Evolutionary conservation across 2,888 invertebrate genomes (phyloP), one percentile per base, ranked within the genome.

Genomic region (Nudaria mundana): DNA sequence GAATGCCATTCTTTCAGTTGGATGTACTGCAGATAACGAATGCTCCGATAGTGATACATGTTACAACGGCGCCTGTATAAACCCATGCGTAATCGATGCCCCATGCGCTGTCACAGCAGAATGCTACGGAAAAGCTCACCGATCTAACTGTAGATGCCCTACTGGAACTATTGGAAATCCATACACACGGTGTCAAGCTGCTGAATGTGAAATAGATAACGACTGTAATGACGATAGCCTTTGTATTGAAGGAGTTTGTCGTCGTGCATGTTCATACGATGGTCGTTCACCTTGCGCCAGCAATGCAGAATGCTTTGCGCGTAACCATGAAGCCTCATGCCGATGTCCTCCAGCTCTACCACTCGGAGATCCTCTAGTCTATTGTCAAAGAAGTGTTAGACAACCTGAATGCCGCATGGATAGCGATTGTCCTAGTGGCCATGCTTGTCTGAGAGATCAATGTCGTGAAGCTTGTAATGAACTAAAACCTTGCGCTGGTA

Each of bases 31-130:
- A 13, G 95, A 97, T 71, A 91, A 91, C 26, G 96, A 97, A 73
- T 97, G 97, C 68, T 82, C 91, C n/a, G 91, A 93, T 51, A 93
- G 93, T 42, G 93, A 95, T 62, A 94, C 94, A 48, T 97, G 97
- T 70, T 93, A 94, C 74, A 95, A 95, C 66, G 92, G 93, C 1
- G 94, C 94, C 63, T 97, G 96, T 67, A 87, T 96, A 6, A 94
- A 93, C 68, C 95, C 96, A 14, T 97, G 97, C 66, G 84, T 94
- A 10, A 74, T 95, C 13, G 92, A 92, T 44, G 94, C 95, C 71
- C 94, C 95, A 5, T 97, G 97, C 69, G 94, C 95, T 5, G 90
- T 94, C 31, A 96, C 94, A 63, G 97, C 96, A 0, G 93, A 94
- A 77, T 97, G 97, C 71, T 94, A 92, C 64, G 95, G 96, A 4